Evolutionary conservation across 2,797 vertebrate species (phyloP), one percentile per base, ranked within the genome.

Genomic region (Amblyopsis hoosieri): DNA sequence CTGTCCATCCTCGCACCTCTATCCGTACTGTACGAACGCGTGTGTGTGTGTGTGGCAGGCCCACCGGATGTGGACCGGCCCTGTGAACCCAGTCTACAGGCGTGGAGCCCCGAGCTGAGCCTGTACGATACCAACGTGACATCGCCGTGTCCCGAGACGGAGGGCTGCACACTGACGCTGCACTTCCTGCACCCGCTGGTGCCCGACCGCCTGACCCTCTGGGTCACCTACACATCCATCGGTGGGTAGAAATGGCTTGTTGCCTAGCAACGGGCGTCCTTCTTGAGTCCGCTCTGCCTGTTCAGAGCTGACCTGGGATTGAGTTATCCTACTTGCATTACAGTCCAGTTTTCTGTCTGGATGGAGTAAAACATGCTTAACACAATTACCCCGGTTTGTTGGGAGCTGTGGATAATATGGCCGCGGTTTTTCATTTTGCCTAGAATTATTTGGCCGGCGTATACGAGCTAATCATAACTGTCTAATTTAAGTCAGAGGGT

Each of bases 41-140:
- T 45, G 46, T 67, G 48, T 60, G 55, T 50, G 19, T 52, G 17
- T 58, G 17, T 62, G 57, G 3, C 78, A 99, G 97, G 97, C 1
- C 92, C 95, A 2, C 97, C 97, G 0, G 97, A 99, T 0, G 97
- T 99, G 71, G 95, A 98, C 65, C 95, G 95, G 80, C 91, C 95
- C 0, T 99, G 97, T n/a, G 96, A 98, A 71, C 95, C 95, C 10
- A 99, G 96, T 54, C 90, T 99, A 66, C 97, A 95, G 82, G 94
- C 97, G 11, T 99, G 97, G 97, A 99, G 97, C 68, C 97, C 97
- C 0, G 97, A 98, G 78, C 94, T 99, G 7, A 97, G 95, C 78
- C 82, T 98, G 3, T 95, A 96, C 14, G 95, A 98, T 62, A 93
- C 94, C 71, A 99, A 98, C 57, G 95, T 98, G 90, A 96, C 96